phyloP scores from a whole-genome alignment of 30 jellyfish, hydroid and myxozoan genomes.

The Sanderia malayensis region DNA sequence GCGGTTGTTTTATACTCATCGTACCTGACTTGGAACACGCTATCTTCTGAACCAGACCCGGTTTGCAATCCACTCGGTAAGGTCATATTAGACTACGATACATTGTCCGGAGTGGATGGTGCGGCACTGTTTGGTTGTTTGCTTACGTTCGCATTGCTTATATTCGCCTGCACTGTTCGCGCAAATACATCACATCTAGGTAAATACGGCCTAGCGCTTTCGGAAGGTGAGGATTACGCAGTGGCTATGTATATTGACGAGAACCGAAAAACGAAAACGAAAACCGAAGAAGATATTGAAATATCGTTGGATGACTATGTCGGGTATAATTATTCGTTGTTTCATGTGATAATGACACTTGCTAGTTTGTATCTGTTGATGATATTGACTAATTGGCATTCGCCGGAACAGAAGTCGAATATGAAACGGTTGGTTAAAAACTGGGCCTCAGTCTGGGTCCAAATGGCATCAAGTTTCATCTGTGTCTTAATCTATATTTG shows the following conservation, averaged over 20 bases:
- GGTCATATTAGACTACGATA: slow-evolving; percentile 86
- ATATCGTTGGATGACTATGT: slow-evolving; percentile 73
- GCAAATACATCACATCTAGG: slow-evolving; percentile 95
- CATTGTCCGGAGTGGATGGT: slow-evolving; percentile 84
- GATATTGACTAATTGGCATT: slow-evolving; percentile 97
- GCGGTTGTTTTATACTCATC: slow-evolving; percentile 85
- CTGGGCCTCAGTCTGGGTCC: slow-evolving; percentile 99
- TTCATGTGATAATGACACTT: slow-evolving; percentile 80
- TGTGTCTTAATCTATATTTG: slow-evolving; percentile 78
- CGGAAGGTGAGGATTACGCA: slow-evolving; percentile 96
- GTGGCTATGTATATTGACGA: slow-evolving; percentile 51
- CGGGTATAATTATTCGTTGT: slow-evolving; percentile 89
- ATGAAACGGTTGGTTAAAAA: slow-evolving; percentile 84
- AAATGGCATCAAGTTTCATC: slow-evolving; percentile 97
- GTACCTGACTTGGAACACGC: slow-evolving; percentile 90
- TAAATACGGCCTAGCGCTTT: slow-evolving; percentile 92
- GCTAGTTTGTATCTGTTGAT: slow-evolving; percentile 75
- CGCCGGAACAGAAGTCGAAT: slow-evolving; percentile 88
- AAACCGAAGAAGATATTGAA: slow-evolving; percentile 44
- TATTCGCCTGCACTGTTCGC: slow-evolving; percentile 96
- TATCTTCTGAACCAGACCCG: slow-evolving; percentile 97
- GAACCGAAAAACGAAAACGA: slow-evolving; percentile 24
- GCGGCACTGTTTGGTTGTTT: slow-evolving; percentile 93
- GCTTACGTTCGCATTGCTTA: slow-evolving; percentile 68
- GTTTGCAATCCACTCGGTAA: slow-evolving; percentile 96